Base-by-base conservation (phyloP, 2,113 vertebrate species). In the Ascaphus truei region DNA sequence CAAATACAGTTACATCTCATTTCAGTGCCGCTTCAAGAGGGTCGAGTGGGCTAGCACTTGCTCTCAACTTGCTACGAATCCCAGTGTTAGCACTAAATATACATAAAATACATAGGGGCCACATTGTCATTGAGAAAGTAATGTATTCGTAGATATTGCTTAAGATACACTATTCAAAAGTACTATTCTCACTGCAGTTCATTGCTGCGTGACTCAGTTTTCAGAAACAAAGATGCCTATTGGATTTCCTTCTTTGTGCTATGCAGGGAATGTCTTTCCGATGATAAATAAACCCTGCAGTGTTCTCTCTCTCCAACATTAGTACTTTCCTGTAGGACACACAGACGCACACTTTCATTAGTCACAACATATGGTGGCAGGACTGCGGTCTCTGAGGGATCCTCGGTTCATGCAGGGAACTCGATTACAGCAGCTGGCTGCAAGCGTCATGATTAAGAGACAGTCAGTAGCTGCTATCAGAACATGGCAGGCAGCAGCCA, bases 141-240 rank as follows among this genome's bases (percentile, higher is more conserved):
- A 37, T 26, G 53, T 34, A 31, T 50, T 65, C 47, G 31, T 16
- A 6, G 23, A 15, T 1, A n/a, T 34, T n/a, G 34, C 53, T 56
- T 23, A 25, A 36, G 63, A 52, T 66, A 55, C 50, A 37, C 34
- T 47, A 51, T 39, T 66, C 31, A 66, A 66, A 66, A 36, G 48
- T 16, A 22, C 6, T 5, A 26, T 30, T 56, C 48, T 66, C 26
- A 31, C 16, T 16, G 16, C 41, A 16, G 3, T 66, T 66, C 27
- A 43, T 55, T 52, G 53, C 55, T 66, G n/a, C 63, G 53, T 66
- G 63, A 66, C 18, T n/a, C n/a, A n/a, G n/a, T n/a, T n/a, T n/a
- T n/a, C n/a, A 10, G 20, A 55, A 30, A 55, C 63, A 66, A 22
- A 20, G 39, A 66, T 53, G 43, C 37, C 53, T 23, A 66, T 55